phyloP scores from a whole-genome alignment of 2,797 vertebrate species.

The Fistularia tabacaria region DNA sequence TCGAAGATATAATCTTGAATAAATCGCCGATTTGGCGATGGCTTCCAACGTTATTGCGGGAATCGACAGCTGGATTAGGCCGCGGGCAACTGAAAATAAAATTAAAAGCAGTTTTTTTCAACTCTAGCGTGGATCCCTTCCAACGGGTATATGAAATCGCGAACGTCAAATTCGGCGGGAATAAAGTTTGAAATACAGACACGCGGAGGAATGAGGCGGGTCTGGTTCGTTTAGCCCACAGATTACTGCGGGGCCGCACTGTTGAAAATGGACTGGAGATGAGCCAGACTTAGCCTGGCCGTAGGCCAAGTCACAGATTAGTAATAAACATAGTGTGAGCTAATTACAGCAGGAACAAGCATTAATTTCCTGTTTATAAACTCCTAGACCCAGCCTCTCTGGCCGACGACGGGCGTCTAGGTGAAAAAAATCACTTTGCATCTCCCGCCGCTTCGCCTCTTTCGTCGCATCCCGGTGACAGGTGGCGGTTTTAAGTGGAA shows the following conservation, averaged over 20 bases:
- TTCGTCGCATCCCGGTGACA: conserved; percentile 42
- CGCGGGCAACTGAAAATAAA: too few relatives aligned
- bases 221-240: conserved; percentile 52
- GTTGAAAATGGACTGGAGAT: conserved; percentile 65
- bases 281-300: conserved; percentile 70
- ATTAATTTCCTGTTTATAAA: conserved; percentile 79
- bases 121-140: neutral
- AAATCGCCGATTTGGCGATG: conserved; percentile 34
- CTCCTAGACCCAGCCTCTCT: conserved; percentile 53
- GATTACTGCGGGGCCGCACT: conserved; percentile 53
- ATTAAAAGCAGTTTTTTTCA: neutral
- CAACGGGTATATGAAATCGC: neutral
- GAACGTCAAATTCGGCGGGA: too few relatives aligned
- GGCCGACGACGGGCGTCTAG: conserved; percentile 27
- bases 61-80: too few relatives aligned
- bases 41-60: too few relatives aligned
- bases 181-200: conserved; percentile 19
- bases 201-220: conserved; percentile 13
- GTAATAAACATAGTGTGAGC: conserved; percentile 74
- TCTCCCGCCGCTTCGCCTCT: conserved; percentile 5
- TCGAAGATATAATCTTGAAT: conserved; percentile 49
- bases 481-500: conserved; percentile 53
- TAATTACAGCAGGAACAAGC: conserved; percentile 77
- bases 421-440: conserved; percentile 4
- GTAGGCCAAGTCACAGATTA: conserved; percentile 75